These are phyloP conservation scores for Willowsia nigromaculata DNA, from an alignment of 2,888 invertebrate genomes.

Conservation along the genomic window DNA sequence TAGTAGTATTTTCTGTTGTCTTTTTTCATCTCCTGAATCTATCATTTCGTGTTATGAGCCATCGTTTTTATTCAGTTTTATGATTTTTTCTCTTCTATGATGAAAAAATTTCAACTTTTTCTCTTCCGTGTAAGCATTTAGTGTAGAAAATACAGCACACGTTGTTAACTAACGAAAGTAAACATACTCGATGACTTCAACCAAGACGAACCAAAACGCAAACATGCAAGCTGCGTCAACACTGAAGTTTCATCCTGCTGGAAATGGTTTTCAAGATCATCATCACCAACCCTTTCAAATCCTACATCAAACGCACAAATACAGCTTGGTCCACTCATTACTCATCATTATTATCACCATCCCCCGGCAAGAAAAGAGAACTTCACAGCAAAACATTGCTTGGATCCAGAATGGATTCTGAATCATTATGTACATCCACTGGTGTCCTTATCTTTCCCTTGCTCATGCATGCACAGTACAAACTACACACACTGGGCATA, in stretches of 20 bases:
- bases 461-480: not conserved
- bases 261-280: slow-evolving; percentile 40
- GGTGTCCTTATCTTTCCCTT: not conserved
- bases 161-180: not conserved
- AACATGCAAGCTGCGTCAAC: slow-evolving; percentile 6
- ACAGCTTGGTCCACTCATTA: not conserved
- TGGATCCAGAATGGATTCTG: too few relatives aligned
- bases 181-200: too few relatives aligned
- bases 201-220: slow-evolving; percentile 10
- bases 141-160: too few relatives aligned
- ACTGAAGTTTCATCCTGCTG: not conserved
- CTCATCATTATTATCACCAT: slow-evolving; percentile 50
- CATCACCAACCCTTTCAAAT: not conserved
- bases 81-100: too few relatives aligned
- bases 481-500: too few relatives aligned
- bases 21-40: too few relatives aligned
- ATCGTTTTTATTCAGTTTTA: too few relatives aligned
- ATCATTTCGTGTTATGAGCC: too few relatives aligned
- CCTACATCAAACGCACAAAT: slow-evolving; percentile 7
- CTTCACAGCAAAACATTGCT: not conserved
- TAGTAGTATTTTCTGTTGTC: too few relatives aligned
- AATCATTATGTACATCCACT: not conserved
- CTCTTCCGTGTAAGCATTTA: too few relatives aligned
- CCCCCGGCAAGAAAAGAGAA: slow-evolving; percentile 36
- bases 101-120: too few relatives aligned